Evolutionary conservation across 1,140 invertebrate genomes (phyloP).

Genomic region (Leptinotarsa defecta): DNA sequence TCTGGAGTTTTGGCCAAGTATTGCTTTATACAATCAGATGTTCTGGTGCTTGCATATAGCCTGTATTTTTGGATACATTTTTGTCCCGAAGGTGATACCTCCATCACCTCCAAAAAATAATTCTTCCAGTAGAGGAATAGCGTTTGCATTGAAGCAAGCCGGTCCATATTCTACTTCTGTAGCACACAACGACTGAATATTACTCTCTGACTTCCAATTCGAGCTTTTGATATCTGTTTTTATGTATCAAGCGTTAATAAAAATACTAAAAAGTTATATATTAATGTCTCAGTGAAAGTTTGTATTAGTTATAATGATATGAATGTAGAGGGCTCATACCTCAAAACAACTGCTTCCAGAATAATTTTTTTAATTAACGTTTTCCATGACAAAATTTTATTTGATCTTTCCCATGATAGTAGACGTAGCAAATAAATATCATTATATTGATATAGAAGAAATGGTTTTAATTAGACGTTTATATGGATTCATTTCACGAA

Average conservation of each 20-base stretch:
- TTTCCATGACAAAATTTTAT: too few relatives aligned
- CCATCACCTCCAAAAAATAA: slow-evolving; percentile 28
- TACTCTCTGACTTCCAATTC: background rate
- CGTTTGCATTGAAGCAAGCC: slow-evolving; percentile 35
- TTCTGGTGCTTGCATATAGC: slow-evolving; percentile 60
- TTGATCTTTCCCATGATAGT: too few relatives aligned
- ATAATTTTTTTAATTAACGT: too few relatives aligned
- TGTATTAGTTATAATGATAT: too few relatives aligned
- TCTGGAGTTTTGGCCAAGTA: slow-evolving; percentile 69
- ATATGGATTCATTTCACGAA: too few relatives aligned
- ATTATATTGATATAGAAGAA: too few relatives aligned
- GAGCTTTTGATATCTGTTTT: background rate
- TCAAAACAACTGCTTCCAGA: too few relatives aligned
- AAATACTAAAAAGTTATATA: background rate
- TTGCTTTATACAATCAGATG: slow-evolving; percentile 57
- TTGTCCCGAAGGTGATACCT: slow-evolving; percentile 52
- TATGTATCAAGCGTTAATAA: background rate
- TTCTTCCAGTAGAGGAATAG: slow-evolving; percentile 33
- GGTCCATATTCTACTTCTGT: slow-evolving; percentile 22
- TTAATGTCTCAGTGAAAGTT: too few relatives aligned
- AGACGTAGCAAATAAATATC: too few relatives aligned
- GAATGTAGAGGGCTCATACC: too few relatives aligned
- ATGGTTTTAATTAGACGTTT: too few relatives aligned
- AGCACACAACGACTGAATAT: slow-evolving; percentile 37
- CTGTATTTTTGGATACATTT: slow-evolving; percentile 51